phyloP scores from a whole-genome alignment of 2,888 invertebrate genomes.

The Caenorhabditis afra region DNA sequence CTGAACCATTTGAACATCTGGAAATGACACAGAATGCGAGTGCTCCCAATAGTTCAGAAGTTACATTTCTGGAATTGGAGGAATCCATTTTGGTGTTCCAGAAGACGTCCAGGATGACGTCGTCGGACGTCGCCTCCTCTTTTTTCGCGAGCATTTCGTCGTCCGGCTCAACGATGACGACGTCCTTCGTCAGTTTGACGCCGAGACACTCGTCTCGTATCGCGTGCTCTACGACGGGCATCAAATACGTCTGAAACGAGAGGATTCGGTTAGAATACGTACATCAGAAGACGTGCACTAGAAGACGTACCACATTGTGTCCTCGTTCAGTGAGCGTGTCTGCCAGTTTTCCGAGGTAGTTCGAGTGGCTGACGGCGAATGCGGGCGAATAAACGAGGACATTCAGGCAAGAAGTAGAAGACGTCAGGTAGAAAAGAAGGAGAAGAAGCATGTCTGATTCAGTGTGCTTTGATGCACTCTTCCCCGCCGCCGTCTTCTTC shows the following conservation, averaged over 20 bases:
- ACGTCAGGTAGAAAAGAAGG: not conserved
- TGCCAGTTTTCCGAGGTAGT: conserved; percentile 59
- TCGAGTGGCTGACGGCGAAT: conserved; percentile 62
- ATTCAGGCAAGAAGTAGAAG: conserved; percentile 31
- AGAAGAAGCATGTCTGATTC: not conserved
- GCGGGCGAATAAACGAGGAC: conserved; percentile 62
- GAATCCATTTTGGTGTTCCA: conserved; percentile 45
- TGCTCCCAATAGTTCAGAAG: not conserved
- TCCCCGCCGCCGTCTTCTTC: not conserved
- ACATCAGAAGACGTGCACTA: conserved; percentile 12
- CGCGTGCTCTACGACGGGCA: conserved; percentile 26
- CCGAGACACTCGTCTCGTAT: conserved; percentile 30
- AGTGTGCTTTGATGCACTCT: conserved; percentile 7
- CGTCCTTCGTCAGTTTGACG: conserved; percentile 37
- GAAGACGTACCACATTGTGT: conserved; percentile 61
- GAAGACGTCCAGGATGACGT: conserved; percentile 25
- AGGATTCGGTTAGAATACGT: not conserved
- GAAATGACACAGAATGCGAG: conserved; percentile 17
- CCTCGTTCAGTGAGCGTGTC: conserved; percentile 61
- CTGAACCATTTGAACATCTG: conserved; percentile 23
- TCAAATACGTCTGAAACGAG: conserved; percentile 36
- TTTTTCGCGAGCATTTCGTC: conserved; percentile 21
- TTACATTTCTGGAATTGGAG: conserved; percentile 36
- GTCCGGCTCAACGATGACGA: conserved; percentile 36
- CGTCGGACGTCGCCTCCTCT: not conserved